Evolutionary conservation across 1,140 invertebrate genomes (phyloP).

Genomic region (Eumeta japonica): DNA sequence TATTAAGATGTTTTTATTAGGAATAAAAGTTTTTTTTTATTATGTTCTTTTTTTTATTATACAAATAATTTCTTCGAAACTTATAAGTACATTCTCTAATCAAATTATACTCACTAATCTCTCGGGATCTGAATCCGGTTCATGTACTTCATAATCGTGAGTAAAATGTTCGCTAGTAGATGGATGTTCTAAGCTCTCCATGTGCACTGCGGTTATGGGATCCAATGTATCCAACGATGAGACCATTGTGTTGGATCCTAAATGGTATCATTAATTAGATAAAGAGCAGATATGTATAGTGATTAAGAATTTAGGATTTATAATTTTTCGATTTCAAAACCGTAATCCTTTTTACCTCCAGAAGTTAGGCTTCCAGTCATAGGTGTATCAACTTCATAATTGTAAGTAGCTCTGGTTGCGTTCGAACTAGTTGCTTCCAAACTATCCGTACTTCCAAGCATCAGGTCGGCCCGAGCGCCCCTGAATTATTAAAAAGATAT

Average conservation of each 20-base stretch:
- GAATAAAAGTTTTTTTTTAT: no score
- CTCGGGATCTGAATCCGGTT: conserved; percentile 50
- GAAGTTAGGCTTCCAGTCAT: conserved; percentile 81
- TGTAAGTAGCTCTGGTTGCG: conserved; percentile 78
- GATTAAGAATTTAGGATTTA: no score
- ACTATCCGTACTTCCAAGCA: conserved; percentile 69
- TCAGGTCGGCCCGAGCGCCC: conserved; percentile 55
- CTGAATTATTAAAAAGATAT: conserved; percentile 12
- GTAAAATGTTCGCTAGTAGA: conserved; percentile 50
- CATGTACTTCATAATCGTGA: conserved; percentile 48
- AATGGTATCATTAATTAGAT: conserved; percentile 11
- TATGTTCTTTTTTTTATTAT: no score
- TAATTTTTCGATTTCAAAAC: no score
- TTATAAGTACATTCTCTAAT: no score
- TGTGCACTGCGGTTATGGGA: conserved; percentile 50
- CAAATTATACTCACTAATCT: conserved; percentile 31
- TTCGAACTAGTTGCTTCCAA: conserved; percentile 72
- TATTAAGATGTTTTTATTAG: no score
- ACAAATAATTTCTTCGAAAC: no score
- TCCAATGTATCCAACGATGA: conserved; percentile 69
- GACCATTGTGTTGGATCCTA: conserved; percentile 72
- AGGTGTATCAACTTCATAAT: conserved; percentile 77
- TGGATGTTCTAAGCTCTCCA: conserved; percentile 49
- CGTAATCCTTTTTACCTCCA: conserved; percentile 47
- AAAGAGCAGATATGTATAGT: no score